Evolutionary conservation across 1,140 invertebrate genomes (phyloP).

Genomic region (Drosophila lini): DNA sequence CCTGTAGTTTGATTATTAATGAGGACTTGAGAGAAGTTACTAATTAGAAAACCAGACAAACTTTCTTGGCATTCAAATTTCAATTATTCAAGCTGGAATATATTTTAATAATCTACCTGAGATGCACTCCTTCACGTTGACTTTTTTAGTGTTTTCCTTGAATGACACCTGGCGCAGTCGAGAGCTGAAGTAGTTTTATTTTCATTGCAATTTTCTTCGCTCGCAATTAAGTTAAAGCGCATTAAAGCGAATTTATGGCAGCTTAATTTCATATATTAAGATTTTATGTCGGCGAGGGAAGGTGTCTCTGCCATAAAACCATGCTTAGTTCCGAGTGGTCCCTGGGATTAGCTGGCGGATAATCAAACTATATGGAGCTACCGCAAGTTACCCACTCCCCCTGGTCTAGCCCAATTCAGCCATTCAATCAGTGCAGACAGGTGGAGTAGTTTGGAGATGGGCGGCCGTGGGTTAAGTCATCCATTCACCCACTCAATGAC

Average conservation of each 20-base stretch:
- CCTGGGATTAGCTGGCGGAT: constrained; percentile 65
- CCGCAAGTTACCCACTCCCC: constrained; percentile 29
- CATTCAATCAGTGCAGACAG: constrained; percentile 70
- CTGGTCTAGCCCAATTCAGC: constrained; percentile 12
- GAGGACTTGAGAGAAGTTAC: constrained; percentile 68
- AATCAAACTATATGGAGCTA: constrained; percentile 53
- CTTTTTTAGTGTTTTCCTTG: constrained; percentile 55
- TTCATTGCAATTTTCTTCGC: constrained; percentile 67
- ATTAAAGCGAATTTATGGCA: constrained; percentile 83
- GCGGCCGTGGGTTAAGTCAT: constrained; percentile 42
- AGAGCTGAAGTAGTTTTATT: constrained; percentile 60
- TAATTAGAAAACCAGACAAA: constrained; percentile 65
- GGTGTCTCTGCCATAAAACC: constrained; percentile 32
- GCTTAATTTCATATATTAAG: constrained; percentile 84
- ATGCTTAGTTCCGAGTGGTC: neutral
- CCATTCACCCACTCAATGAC: constrained; percentile 63
- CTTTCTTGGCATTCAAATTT: constrained; percentile 48
- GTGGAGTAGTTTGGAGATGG: constrained; percentile 36
- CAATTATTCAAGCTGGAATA: constrained; percentile 63
- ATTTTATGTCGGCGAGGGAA: constrained; percentile 60
- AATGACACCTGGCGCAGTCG: constrained; percentile 50
- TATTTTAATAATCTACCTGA: constrained; percentile 76
- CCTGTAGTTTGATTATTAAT: constrained; percentile 65
- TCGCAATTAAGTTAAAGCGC: constrained; percentile 82
- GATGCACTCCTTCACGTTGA: constrained; percentile 49